Conservation (phyloP, 1,140 invertebrate species). For the Grapholita molesta region DNA sequence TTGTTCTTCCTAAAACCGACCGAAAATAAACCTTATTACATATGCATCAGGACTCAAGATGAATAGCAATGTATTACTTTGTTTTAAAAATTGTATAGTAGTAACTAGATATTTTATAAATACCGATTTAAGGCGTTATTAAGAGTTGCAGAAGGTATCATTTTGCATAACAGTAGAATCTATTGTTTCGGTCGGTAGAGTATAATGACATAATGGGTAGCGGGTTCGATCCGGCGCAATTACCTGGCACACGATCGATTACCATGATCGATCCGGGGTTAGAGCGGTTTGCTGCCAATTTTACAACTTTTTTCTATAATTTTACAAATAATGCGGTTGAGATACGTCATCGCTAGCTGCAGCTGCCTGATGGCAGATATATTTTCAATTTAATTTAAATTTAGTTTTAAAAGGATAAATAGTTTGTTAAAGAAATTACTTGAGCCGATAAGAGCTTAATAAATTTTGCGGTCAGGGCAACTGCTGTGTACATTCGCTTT, state of each 20-base stretch:
- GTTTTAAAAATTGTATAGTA: background rate
- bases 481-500: background rate
- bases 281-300: constrained; percentile 73
- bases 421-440: background rate
- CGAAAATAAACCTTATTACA: background rate
- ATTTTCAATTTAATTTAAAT: constrained; percentile 12
- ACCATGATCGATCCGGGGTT: constrained; percentile 76
- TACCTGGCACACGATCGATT: constrained; percentile 76
- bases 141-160: constrained; percentile 21
- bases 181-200: constrained; percentile 70
- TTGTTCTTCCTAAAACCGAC: background rate
- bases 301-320: constrained; percentile 70
- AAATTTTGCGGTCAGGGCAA: background rate
- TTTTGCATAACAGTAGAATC: constrained; percentile 35
- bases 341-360: constrained; percentile 49
- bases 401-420: background rate
- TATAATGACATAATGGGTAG: constrained; percentile 75
- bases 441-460: background rate
- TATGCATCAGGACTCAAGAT: background rate
- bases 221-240: constrained; percentile 70
- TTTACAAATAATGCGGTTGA: constrained; percentile 63
- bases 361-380: constrained; percentile 24
- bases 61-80: background rate
- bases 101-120: background rate
- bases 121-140: background rate